Conservation (phyloP, 2,113 vertebrate species). For the Tricholaema leucomelas region DNA sequence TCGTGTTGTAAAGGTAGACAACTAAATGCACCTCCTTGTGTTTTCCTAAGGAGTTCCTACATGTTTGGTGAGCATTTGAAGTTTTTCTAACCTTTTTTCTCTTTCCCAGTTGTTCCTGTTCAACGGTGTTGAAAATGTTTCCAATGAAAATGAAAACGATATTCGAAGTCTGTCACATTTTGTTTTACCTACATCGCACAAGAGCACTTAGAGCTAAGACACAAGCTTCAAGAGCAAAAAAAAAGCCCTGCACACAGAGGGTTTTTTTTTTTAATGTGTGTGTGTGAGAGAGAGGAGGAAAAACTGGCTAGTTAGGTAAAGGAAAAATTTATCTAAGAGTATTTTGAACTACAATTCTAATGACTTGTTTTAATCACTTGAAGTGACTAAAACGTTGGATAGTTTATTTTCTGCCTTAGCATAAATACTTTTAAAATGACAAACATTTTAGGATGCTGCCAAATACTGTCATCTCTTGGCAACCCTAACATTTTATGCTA, state of each 20-base stretch:
- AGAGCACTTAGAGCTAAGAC: constrained; percentile 20
- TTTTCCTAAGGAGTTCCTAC: constrained; percentile 41
- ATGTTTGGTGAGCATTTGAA: constrained; percentile 47
- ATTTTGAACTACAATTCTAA: constrained; percentile 67
- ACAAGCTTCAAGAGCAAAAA: constrained; percentile 44
- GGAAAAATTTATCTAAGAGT: constrained; percentile 47
- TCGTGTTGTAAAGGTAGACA: neutral
- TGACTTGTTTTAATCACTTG: constrained; percentile 69
- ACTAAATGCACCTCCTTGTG: constrained; percentile 7
- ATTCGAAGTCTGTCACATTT: constrained; percentile 53
- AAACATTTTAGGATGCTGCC: constrained; percentile 88
- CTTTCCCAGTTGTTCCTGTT: neutral
- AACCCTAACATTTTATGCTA: constrained; percentile 72
- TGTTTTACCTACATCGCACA: constrained; percentile 11
- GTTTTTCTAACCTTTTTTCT: constrained; percentile 22
- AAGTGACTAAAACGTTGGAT: constrained; percentile 77
- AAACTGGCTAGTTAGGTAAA: constrained; percentile 30
- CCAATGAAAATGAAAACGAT: constrained; percentile 70
- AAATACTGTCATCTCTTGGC: constrained; percentile 89
- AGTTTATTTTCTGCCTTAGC: constrained; percentile 89
- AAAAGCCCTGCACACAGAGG: neutral
- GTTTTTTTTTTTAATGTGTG: neutral
- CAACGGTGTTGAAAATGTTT: constrained; percentile 58
- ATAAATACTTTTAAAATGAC: constrained; percentile 95
- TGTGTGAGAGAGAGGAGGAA: neutral